phyloP scores from a whole-genome alignment of 2,113 vertebrate species.

The Psammodynastes pulverulentus region DNA sequence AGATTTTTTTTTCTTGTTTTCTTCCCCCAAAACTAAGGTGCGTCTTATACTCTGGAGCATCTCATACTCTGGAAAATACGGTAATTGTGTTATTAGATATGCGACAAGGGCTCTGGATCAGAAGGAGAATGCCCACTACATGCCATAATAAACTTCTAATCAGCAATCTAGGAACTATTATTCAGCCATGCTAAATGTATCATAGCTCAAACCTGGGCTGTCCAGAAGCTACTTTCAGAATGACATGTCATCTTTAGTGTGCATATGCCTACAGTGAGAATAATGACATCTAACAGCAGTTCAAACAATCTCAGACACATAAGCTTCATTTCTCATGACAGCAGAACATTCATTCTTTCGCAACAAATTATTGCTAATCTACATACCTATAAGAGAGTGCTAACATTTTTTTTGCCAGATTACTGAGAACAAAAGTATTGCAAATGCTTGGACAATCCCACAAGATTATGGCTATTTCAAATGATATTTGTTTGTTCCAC shows the following conservation, averaged over 20 bases:
- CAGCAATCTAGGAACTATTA: neutral
- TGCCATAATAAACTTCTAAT: neutral
- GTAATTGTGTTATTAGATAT: neutral
- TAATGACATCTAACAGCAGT: neutral
- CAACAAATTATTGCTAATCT: neutral
- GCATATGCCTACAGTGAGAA: neutral
- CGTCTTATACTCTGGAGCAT: too few relatives aligned
- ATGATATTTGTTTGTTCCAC: neutral
- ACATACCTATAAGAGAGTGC: neutral
- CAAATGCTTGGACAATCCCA: neutral
- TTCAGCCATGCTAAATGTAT: neutral
- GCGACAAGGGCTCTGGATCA: neutral
- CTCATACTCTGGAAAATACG: too few relatives aligned
- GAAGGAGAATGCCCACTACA: neutral
- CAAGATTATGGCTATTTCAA: neutral
- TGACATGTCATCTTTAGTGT: neutral
- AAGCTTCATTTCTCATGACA: neutral
- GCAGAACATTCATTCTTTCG: neutral
- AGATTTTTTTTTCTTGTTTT: too few relatives aligned
- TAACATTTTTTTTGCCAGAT: neutral
- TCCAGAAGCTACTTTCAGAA: neutral
- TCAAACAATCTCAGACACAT: neutral
- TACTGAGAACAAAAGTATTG: neutral
- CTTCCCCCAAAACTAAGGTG: too few relatives aligned
- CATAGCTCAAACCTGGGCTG: neutral